Evolutionary conservation across 2,888 invertebrate genomes (phyloP).

Genomic region (Notodonta dromedarius): DNA sequence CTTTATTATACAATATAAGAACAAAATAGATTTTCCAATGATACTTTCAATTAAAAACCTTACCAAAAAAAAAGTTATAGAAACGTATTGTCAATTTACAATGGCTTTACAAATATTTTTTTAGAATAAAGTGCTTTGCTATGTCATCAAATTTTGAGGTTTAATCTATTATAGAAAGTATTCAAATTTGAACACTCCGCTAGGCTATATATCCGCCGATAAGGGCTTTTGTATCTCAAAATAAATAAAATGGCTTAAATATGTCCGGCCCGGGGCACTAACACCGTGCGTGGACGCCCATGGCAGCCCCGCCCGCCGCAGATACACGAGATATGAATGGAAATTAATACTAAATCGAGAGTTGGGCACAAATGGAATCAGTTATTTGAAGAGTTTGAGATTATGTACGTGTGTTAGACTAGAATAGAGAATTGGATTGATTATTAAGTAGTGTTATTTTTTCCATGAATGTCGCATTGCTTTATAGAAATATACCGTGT

Average conservation of each 20-base stretch:
- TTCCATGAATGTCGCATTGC: too few species aligned
- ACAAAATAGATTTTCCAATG: too few species aligned
- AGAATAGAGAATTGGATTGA: neutral
- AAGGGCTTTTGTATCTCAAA: conserved; percentile 81
- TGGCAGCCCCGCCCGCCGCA: neutral
- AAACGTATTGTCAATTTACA: too few species aligned
- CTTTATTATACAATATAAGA: too few species aligned
- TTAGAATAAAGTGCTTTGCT: too few species aligned
- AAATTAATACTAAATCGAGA: conserved; percentile 5
- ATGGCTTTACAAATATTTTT: too few species aligned
- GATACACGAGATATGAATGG: conserved; percentile 24
- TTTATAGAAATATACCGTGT: too few species aligned
- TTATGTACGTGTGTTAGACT: neutral
- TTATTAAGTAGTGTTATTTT: neutral
- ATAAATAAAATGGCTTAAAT: conserved; percentile 83
- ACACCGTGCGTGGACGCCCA: conserved; percentile 44
- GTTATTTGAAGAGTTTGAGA: neutral
- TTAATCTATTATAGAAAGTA: conserved; percentile 18
- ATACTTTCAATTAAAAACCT: too few species aligned
- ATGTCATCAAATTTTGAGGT: neutral
- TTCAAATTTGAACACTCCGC: conserved; percentile 47
- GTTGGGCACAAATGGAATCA: neutral
- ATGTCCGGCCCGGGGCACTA: conserved; percentile 72
- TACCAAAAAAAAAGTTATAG: too few species aligned
- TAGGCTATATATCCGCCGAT: conserved; percentile 74